Evolutionary conservation across 2,113 vertebrate species (phyloP).

Genomic region (Thomomys bottae): DNA sequence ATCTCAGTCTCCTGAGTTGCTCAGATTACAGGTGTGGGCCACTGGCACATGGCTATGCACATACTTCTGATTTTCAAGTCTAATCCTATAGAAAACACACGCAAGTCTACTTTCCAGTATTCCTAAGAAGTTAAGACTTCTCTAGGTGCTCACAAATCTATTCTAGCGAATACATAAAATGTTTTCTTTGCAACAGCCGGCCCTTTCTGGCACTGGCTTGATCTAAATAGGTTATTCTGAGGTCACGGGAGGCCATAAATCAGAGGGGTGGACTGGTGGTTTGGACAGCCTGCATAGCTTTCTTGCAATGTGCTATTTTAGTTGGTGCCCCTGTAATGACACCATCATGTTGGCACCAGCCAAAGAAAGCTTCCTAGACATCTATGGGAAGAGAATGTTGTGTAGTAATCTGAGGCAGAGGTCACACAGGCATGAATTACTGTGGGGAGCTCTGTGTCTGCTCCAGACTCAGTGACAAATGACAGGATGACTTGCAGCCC

Average conservation of each 20-base stretch:
- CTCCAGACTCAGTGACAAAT: not conserved
- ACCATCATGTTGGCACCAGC: conserved; percentile 66
- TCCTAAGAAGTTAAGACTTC: not conserved
- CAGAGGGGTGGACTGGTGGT: conserved; percentile 16
- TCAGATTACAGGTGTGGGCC: too few species aligned
- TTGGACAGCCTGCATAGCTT: not conserved
- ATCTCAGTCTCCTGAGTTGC: too few species aligned
- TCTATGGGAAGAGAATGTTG: conserved; percentile 66
- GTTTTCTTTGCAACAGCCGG: not conserved
- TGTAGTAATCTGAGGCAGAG: conserved; percentile 9
- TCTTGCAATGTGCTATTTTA: conserved; percentile 68
- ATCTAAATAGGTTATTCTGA: conserved; percentile 29
- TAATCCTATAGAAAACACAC: not conserved
- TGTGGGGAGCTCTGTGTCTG: conserved; percentile 1
- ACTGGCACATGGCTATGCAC: not conserved
- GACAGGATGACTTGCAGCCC: not conserved
- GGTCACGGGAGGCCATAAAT: conserved; percentile 61
- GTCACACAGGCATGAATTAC: conserved; percentile 46
- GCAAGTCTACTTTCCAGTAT: not conserved
- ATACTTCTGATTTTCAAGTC: not conserved
- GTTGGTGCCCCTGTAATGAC: conserved; percentile 67
- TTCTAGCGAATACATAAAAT: not conserved
- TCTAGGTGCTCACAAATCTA: not conserved
- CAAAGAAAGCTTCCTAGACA: conserved; percentile 69
- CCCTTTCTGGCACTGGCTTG: not conserved